phyloP scores from a whole-genome alignment of 2,888 invertebrate genomes.

The Bruchidius siliquastri region DNA sequence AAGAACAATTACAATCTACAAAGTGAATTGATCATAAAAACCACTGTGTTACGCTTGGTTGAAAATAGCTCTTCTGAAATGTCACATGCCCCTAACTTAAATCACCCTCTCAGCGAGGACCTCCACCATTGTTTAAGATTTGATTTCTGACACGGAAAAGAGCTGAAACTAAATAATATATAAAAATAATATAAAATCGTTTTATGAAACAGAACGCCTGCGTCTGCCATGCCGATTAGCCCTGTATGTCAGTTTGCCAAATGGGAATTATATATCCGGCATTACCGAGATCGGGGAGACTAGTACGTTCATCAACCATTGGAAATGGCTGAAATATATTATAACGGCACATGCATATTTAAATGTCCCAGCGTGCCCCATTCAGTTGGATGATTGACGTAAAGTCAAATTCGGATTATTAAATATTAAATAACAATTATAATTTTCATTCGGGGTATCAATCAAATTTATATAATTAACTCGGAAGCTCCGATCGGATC shows the following conservation, averaged over 20 bases:
- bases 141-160: too few species aligned
- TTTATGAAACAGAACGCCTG: too few species aligned
- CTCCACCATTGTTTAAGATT: too few species aligned
- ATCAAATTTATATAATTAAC: slow-evolving; percentile 24
- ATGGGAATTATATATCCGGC: slow-evolving; percentile 22
- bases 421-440: slow-evolving; percentile 41
- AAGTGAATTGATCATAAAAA: too few species aligned
- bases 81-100: too few species aligned
- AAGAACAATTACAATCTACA: too few species aligned
- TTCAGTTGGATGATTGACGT: slow-evolving; percentile 35
- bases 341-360: slow-evolving; percentile 25
- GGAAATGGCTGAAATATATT: slow-evolving; percentile 27
- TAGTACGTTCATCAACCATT: slow-evolving; percentile 16
- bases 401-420: slow-evolving; percentile 36
- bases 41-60: too few species aligned
- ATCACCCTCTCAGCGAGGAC: too few species aligned
- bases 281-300: neutral
- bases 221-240: neutral
- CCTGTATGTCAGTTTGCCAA: neutral
- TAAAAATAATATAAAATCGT: too few species aligned
- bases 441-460: slow-evolving; percentile 38
- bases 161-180: too few species aligned
- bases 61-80: too few species aligned
- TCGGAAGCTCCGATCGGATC: slow-evolving; percentile 10
- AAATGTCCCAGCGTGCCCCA: slow-evolving; percentile 20